Base-by-base conservation (phyloP, 2,888 invertebrate species). In the Siphonodentalium dalli region DNA sequence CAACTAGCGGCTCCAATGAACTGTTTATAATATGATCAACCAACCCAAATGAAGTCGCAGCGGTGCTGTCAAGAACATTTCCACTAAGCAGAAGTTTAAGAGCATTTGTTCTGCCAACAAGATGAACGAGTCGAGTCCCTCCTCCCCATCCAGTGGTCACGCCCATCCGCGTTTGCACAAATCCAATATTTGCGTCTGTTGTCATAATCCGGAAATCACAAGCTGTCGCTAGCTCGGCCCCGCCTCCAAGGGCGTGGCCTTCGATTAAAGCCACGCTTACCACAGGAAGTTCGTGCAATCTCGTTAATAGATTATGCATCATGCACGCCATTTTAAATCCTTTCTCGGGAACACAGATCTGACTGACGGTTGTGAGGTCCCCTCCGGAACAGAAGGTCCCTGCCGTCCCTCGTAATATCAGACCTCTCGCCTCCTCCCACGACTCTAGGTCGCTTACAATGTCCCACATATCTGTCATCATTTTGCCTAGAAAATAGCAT, bases 371-470 rank as follows among this genome's bases (percentile, higher is more conserved):
- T 13, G 77, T 74, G 11, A 85, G 69, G 68, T 85, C 85, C 3
- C 83, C 85, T 9, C 86, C 86, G 2, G 85, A 84, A 68, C 85
- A 85, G 66, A 86, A 86, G n/a, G 77, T 79, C 8, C 78, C 74
- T 3, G 77, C 81, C 1, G 72, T 70, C 0, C 85, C 85, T 51
- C 77, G 70, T 4, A 86, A 47, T 13, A 86, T 71, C 8, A 85
- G 57, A 6, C 82, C 85, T 74, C 83, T 83, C 77, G 68, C 82
- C 1, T 57, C 47, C 3, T 69, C 50, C 85, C 85, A 85, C 1
- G 66, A 55, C 64, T 84, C 83, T 26, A 86, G 67, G n/a, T 78
- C 71, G 5, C 60, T 53, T 0, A 85, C 74, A 24, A 77, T 72
- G 31, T 83, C 77, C 27, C 73, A 69, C n/a, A 86, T 68, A 33